Percentiles rank a stretch among this genome's conserved stretches.
phyloP scores from a whole-genome alignment of 2,888 invertebrate species.

The Myathropa florea region DNA sequence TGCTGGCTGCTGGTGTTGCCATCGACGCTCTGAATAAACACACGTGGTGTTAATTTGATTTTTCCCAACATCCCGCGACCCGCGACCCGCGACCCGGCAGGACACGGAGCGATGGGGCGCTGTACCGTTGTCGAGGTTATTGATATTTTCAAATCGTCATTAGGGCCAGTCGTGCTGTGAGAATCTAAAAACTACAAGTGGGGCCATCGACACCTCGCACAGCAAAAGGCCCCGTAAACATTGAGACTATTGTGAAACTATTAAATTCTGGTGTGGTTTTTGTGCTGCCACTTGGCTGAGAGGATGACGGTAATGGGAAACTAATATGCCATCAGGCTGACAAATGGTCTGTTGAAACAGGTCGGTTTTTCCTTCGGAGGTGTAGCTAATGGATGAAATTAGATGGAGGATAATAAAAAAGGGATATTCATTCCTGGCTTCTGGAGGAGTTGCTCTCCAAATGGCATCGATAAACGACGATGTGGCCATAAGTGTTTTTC shows the following conservation, averaged over 20 bases:
- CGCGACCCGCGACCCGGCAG: too few species aligned
- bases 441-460: neutral
- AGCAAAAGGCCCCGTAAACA: neutral
- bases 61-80: neutral
- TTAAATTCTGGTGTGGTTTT: neutral
- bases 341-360: conserved; percentile 26
- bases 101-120: too few species aligned
- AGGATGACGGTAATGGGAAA: conserved; percentile 17
- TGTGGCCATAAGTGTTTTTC: neutral
- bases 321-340: conserved; percentile 28
- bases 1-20: too few species aligned
- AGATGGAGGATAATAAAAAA: neutral
- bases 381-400: neutral
- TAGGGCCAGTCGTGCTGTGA: neutral
- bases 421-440: neutral
- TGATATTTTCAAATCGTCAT: neutral
- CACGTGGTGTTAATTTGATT: neutral
- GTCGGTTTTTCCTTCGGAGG: neutral
- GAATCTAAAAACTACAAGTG: neutral
- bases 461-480: neutral
- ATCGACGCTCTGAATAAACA: neutral
- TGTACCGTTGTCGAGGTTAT: neutral
- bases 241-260: neutral
- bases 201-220: neutral
- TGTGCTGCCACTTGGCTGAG: neutral